These are phyloP conservation scores for Agrochola litura DNA, from an alignment of 2,888 invertebrate genomes.

Conservation along the genomic window DNA sequence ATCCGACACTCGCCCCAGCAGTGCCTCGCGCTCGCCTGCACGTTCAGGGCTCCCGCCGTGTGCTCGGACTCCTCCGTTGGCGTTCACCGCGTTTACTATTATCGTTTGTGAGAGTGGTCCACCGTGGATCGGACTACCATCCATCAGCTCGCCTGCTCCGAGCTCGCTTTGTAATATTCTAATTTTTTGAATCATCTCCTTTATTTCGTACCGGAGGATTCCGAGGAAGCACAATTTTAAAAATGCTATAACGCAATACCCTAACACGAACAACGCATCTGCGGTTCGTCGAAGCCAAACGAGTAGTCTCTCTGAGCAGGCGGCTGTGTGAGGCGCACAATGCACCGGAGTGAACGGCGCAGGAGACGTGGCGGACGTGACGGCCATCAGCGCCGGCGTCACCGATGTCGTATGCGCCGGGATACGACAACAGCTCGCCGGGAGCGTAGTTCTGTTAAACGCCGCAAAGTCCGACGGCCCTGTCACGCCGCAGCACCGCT, in stretches of 20 bases:
- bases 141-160: conserved; percentile 88
- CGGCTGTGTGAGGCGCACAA: conserved; percentile 89
- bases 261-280: conserved; percentile 94
- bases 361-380: conserved; percentile 81
- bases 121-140: conserved; percentile 86
- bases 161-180: conserved; percentile 93
- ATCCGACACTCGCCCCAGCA: conserved; percentile 88
- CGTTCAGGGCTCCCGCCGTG: conserved; percentile 89
- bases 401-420: conserved; percentile 84
- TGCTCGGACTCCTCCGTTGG: conserved; percentile 91
- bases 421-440: conserved; percentile 86
- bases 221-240: conserved; percentile 97
- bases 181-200: conserved; percentile 98
- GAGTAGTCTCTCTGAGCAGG: conserved; percentile 94
- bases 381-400: conserved; percentile 88
- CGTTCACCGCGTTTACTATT: conserved; percentile 89
- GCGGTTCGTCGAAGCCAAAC: conserved; percentile 95
- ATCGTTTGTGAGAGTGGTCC: conserved; percentile 87
- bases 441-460: conserved; percentile 84
- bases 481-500: conserved; percentile 95
- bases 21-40: conserved; percentile 91
- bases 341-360: conserved; percentile 83
- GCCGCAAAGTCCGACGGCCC: conserved; percentile 90
- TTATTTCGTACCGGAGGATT: conserved; percentile 96
- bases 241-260: conserved; percentile 97